Evolutionary conservation across 2,113 vertebrate species (phyloP).

Genomic region (Rhynchomys soricoides): DNA sequence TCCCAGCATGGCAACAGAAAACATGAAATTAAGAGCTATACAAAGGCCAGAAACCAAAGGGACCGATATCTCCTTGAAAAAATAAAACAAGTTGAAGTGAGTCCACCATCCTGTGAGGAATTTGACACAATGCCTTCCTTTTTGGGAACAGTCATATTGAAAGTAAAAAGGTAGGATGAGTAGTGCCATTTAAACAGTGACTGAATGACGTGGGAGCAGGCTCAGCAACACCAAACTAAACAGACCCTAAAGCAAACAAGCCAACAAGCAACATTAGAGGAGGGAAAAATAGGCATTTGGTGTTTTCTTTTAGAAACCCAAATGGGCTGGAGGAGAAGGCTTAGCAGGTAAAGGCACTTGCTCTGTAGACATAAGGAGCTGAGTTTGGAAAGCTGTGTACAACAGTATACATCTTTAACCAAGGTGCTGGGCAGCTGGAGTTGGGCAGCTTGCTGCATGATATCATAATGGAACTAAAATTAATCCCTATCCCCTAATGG

Average conservation of each 20-base stretch:
- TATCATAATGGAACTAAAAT: neutral
- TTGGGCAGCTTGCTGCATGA: neutral
- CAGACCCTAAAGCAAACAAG: conserved; percentile 6
- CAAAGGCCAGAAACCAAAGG: conserved; percentile 15
- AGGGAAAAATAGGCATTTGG: neutral
- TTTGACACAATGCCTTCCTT: neutral
- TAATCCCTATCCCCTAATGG: neutral
- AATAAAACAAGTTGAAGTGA: neutral
- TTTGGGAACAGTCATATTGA: neutral
- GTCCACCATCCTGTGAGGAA: neutral
- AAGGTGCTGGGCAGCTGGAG: neutral
- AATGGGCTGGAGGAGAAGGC: neutral
- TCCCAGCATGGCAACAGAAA: neutral
- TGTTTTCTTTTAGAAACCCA: neutral
- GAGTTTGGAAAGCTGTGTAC: neutral
- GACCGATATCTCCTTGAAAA: neutral
- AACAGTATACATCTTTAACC: neutral
- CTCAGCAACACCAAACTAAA: conserved; percentile 23
- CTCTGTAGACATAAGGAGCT: neutral
- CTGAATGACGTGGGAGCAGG: neutral
- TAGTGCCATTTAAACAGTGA: neutral
- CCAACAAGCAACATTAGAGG: neutral
- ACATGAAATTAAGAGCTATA: neutral
- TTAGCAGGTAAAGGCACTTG: no score
- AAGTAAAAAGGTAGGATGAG: neutral